These are phyloP conservation scores for Stegodyphus mimosarum DNA, from an alignment of 1,140 invertebrate species.

Conservation along the genomic window DNA sequence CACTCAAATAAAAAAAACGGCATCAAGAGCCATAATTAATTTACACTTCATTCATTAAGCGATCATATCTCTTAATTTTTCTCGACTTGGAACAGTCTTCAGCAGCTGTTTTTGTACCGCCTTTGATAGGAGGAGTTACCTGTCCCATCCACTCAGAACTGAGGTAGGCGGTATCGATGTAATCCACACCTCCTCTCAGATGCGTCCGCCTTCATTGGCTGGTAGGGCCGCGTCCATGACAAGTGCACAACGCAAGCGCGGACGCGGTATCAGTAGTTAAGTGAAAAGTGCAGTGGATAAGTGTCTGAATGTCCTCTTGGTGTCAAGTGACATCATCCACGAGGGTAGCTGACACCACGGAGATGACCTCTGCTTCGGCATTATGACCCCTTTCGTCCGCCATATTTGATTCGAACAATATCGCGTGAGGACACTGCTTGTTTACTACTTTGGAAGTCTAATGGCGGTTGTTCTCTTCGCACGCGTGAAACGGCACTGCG, in stretches of 20 bases:
- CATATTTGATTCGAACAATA: conserved; percentile 29
- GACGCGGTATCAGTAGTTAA: conserved; percentile 30
- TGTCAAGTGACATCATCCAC: conserved; percentile 41
- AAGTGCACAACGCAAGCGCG: conserved; percentile 34
- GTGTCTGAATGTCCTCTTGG: conserved; percentile 29
- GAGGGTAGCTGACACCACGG: conserved; percentile 18
- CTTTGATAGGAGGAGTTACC: conserved; percentile 33
- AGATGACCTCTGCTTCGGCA: neutral
- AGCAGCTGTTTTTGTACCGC: neutral
- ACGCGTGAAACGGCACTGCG: too few relatives aligned
- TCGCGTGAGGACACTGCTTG: neutral
- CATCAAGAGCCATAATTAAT: conserved; percentile 48
- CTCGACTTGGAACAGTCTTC: neutral
- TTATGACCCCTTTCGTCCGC: conserved; percentile 16
- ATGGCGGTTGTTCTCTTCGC: neutral
- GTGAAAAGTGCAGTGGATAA: conserved; percentile 31
- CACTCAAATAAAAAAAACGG: conserved; percentile 7
- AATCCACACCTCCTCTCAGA: neutral
- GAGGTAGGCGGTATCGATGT: conserved; percentile 3
- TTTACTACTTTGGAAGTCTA: neutral
- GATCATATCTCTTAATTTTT: conserved; percentile 57
- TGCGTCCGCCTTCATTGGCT: conserved; percentile 43
- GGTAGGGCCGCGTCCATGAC: neutral
- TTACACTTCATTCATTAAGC: conserved; percentile 58
- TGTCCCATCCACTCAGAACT: conserved; percentile 7